phyloP scores from a whole-genome alignment of 2,888 invertebrate species.

The Synergus itoensis region DNA sequence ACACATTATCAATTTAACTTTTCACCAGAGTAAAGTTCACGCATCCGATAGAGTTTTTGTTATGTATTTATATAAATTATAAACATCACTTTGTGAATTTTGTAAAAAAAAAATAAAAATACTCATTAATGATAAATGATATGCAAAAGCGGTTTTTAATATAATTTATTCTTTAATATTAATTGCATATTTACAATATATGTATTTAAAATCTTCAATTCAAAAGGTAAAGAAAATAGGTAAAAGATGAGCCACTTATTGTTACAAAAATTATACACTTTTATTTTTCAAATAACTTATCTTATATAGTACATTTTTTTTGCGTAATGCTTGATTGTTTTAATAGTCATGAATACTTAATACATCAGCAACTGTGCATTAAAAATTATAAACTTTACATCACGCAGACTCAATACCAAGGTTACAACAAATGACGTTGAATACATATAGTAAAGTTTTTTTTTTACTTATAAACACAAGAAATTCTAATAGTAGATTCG shows the following conservation, averaged over 20 bases:
- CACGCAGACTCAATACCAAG: neutral
- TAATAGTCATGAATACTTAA: neutral
- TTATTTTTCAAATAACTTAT: neutral
- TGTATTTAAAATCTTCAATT: no score
- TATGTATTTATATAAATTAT: neutral
- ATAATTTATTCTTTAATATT: no score
- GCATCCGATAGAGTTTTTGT: neutral
- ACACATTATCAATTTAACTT: slow-evolving; percentile 14
- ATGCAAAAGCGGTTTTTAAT: no score
- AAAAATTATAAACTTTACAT: neutral
- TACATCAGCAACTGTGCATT: neutral
- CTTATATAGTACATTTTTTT: neutral
- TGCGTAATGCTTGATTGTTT: neutral
- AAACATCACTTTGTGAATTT: neutral
- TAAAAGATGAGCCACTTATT: neutral
- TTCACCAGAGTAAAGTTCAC: slow-evolving; percentile 13
- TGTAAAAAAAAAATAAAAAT: neutral
- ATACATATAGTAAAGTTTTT: neutral
- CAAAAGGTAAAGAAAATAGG: neutral
- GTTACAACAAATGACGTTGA: neutral
- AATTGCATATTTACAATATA: no score
- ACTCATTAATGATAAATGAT: no score
- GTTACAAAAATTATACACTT: slow-evolving; percentile 27
- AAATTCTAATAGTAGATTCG: neutral
- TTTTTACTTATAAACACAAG: neutral